Base-by-base conservation (phyloP, 2,797 vertebrate genomes). In the Gymnothorax javanicus region DNA sequence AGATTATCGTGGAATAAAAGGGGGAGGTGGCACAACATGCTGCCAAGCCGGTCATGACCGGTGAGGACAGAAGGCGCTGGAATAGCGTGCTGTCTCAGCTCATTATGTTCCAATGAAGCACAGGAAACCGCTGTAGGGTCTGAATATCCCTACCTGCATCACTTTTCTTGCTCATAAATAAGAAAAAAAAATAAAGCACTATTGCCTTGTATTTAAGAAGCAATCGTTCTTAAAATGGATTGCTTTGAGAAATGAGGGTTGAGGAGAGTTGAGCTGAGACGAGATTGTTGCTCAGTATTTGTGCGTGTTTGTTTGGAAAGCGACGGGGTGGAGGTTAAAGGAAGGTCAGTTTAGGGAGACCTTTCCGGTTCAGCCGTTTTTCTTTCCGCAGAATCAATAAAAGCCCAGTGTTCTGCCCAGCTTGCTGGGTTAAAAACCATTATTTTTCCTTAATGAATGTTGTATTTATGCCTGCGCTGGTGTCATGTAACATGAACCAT, bases 401-500 rank as follows among this genome's bases (percentile, higher is more conserved):
- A 75, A 54, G 94, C 94, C 94, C 93, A 93, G 94, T 92, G 94
- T 92, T 94, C 92, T 89, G 91, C 91, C 90, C 87, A 82, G 62
- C 95, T 95, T 93, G 91, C 93, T 94, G 95, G 95, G 95, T 43
- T 43, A 43, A 43, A 94, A 94, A 95, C 94, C 94, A 95, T 93
- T 94, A 96, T 95, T 96, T 91, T 84, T 54, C 92, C 86, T 83
- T 94, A 93, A 93, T 94, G 94, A 94, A 94, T 94, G 89, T 94
- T 94, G 43, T 90, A 93, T 93, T 92, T 93, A 95, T 97, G 94
- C 95, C 95, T 93, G 94, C 96, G 96, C 96, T 95, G 96, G 95
- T 97, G 95, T 97, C 95, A 93, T 95, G 96, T 91, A 95, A 95
- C 97, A 96, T 94, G 93, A 94, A 96, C 94, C 95, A 96, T 96